phyloP scores from a whole-genome alignment of 1,140 invertebrate genomes.

The Callitettix versicolor region DNA sequence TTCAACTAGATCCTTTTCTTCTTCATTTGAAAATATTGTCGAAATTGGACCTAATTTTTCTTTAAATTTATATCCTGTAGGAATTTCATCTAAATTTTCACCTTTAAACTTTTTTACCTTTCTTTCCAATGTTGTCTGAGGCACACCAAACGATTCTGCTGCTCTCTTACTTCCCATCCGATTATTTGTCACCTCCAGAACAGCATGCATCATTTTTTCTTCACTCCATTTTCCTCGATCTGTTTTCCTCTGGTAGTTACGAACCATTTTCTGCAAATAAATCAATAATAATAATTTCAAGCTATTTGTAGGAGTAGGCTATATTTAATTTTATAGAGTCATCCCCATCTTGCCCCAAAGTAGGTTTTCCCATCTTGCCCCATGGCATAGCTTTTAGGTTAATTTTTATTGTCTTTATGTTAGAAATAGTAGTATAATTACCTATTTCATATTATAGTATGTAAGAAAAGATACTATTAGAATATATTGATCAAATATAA shows the following conservation, averaged over 20 bases:
- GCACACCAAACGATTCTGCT: constrained; percentile 20
- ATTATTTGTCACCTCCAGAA: constrained; percentile 37
- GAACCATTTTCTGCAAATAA: constrained; percentile 18
- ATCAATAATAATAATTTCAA: no score
- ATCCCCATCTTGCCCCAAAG: no score
- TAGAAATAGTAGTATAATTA: no score
- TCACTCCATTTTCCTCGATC: constrained; percentile 37
- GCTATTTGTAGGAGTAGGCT: no score
- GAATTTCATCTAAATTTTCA: not conserved
- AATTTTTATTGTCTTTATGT: no score
- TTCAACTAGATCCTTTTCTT: constrained; percentile 17
- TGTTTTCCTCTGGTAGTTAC: constrained; percentile 40
- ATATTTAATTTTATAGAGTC: no score
- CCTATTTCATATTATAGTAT: no score
- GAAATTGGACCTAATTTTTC: not conserved
- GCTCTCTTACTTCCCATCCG: constrained; percentile 39
- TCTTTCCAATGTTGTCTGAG: constrained; percentile 25
- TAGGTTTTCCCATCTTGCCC: no score
- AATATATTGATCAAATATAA: no score
- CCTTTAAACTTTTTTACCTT: constrained; percentile 16
- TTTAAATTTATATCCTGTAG: not conserved
- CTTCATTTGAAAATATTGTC: constrained; percentile 12
- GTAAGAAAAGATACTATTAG: no score
- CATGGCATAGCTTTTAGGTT: no score
- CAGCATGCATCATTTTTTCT: constrained; percentile 37